phyloP scores from a whole-genome alignment of 2,797 vertebrate species.

The Hyperoplus immaculatus region DNA sequence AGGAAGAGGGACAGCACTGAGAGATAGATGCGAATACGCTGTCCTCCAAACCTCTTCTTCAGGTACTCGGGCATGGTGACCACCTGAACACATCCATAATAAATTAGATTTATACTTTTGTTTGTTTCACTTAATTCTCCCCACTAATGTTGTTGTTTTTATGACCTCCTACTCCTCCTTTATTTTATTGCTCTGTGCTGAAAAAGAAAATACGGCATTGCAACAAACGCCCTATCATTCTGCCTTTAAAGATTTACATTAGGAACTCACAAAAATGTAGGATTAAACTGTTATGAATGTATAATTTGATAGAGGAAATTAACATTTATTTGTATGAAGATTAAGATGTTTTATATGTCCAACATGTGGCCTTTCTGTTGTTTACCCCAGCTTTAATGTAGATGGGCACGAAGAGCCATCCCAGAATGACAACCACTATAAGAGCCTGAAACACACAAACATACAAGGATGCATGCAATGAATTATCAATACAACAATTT shows the following conservation, averaged over 20 bases:
- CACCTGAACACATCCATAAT: constrained; percentile 82
- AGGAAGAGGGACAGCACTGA: constrained; percentile 91
- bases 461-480: not conserved
- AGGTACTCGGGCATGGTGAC: constrained; percentile 97
- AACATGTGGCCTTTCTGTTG: constrained; percentile 4
- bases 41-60: constrained; percentile 93
- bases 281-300: not conserved
- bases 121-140: not conserved
- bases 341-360: not conserved
- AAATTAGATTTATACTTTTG: not conserved
- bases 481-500: not conserved
- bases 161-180: not conserved
- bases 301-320: not conserved
- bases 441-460: constrained; percentile 87
- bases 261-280: not conserved
- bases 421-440: constrained; percentile 90
- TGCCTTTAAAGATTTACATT: not conserved
- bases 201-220: not conserved
- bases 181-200: not conserved
- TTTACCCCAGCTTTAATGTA: constrained; percentile 94
- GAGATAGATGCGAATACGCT: constrained; percentile 93
- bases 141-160: not conserved
- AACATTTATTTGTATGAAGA: not conserved
- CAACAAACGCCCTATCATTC: not conserved
- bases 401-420: constrained; percentile 97